Conservation (phyloP, 2,113 vertebrate species). For the Heterochromis multidens region DNA sequence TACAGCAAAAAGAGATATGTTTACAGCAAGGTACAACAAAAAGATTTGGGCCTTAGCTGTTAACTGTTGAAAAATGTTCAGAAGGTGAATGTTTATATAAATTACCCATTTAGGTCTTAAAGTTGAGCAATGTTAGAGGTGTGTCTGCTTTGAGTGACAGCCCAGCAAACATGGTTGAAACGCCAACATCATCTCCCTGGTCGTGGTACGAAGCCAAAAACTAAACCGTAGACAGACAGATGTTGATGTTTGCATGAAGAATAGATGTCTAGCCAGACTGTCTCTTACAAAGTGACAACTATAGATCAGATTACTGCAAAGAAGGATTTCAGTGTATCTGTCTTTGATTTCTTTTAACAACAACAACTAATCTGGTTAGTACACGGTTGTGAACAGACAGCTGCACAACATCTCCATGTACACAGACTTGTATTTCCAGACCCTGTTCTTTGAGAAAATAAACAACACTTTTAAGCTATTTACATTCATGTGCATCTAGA, state of each 20-base stretch:
- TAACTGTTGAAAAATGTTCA: no score
- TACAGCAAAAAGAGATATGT: no score
- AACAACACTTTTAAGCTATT: no score
- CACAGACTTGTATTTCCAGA: neutral
- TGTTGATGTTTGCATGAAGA: neutral
- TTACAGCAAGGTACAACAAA: no score
- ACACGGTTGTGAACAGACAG: neutral
- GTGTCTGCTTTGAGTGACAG: neutral
- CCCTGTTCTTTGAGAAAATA: no score
- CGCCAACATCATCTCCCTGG: neutral
- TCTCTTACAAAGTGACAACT: neutral
- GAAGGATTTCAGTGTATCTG: neutral
- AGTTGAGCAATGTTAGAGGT: neutral
- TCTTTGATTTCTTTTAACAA: neutral
- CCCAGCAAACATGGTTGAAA: neutral
- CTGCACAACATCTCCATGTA: no score
- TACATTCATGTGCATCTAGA: neutral
- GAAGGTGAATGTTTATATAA: neutral
- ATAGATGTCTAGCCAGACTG: fast-evolving
- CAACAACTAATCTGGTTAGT: neutral
- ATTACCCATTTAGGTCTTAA: neutral
- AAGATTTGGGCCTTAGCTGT: no score
- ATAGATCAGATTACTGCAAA: neutral
- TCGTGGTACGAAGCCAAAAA: neutral
- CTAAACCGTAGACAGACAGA: neutral